Percentiles rank a stretch among this genome's conserved stretches.
Conservation (phyloP, 2,797 vertebrate genomes). For the Streptopelia turtur region DNA sequence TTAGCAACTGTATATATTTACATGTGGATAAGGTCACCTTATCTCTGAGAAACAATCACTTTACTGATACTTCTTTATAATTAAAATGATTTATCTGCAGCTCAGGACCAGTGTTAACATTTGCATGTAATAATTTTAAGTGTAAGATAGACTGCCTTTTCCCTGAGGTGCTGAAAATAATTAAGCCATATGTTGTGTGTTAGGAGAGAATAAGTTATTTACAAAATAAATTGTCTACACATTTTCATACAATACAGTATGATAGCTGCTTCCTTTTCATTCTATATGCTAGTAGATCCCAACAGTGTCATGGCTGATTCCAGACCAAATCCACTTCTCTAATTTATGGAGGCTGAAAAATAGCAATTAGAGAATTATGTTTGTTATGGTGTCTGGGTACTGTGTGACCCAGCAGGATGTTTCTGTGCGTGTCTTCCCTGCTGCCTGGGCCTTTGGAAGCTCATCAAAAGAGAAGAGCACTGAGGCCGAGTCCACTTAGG, state of each 20-base stretch:
- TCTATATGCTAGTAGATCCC: not conserved
- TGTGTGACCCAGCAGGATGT: not conserved
- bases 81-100: slow-evolving; percentile 1
- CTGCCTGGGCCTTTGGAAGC: not conserved
- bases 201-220: not conserved
- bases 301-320: not conserved
- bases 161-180: not conserved
- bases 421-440: not conserved
- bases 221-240: not conserved
- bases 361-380: not conserved
- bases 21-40: slow-evolving; percentile 29
- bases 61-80: not conserved
- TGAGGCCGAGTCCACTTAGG: not conserved
- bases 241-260: not conserved
- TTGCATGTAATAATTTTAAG: not conserved
- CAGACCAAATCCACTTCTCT: not conserved
- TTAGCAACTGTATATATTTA: slow-evolving; percentile 38
- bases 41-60: slow-evolving; percentile 1
- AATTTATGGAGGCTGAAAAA: not conserved
- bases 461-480: fast-evolving
- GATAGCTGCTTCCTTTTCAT: not conserved
- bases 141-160: not conserved
- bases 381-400: not conserved
- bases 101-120: not conserved
- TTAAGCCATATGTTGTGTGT: not conserved